phyloP scores from a whole-genome alignment of 2,797 vertebrate species.

The Acrossocheilus wenchowensis region DNA sequence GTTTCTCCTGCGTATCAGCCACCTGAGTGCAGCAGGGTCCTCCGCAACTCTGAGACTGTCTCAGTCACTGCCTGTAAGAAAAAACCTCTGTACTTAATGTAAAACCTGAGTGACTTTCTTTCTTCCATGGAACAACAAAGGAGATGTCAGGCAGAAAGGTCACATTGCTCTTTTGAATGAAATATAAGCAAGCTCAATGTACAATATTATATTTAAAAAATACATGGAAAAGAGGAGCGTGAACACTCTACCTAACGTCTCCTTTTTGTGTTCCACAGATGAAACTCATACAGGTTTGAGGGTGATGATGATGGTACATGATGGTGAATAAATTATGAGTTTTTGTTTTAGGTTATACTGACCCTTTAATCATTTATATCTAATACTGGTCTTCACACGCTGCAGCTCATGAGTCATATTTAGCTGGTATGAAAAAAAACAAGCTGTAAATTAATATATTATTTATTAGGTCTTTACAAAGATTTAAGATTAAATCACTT shows the following conservation, averaged over 20 bases:
- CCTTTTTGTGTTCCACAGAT: neutral
- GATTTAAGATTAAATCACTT: neutral
- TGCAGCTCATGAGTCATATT: neutral
- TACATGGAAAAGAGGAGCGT: neutral
- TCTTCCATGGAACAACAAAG: neutral
- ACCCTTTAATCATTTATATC: neutral
- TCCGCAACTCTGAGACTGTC: neutral
- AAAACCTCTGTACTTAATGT: neutral
- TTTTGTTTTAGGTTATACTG: neutral
- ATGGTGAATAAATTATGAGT: neutral
- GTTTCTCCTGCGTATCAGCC: conserved; percentile 3
- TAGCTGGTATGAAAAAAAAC: neutral
- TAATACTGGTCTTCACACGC: neutral
- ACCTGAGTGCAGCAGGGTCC: conserved; percentile 39
- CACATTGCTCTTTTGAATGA: neutral
- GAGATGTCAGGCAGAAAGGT: neutral
- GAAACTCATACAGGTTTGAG: neutral
- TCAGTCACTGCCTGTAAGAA: conserved; percentile 33
- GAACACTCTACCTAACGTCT: neutral
- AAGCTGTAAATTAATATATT: neutral
- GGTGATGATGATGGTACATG: neutral
- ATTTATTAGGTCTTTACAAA: neutral
- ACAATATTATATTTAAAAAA: neutral
- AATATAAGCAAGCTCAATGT: neutral
- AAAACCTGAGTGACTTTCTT: neutral